These are phyloP conservation scores for Synergus umbraculus DNA, from an alignment of 2,888 invertebrate genomes.

Conservation along the genomic window DNA sequence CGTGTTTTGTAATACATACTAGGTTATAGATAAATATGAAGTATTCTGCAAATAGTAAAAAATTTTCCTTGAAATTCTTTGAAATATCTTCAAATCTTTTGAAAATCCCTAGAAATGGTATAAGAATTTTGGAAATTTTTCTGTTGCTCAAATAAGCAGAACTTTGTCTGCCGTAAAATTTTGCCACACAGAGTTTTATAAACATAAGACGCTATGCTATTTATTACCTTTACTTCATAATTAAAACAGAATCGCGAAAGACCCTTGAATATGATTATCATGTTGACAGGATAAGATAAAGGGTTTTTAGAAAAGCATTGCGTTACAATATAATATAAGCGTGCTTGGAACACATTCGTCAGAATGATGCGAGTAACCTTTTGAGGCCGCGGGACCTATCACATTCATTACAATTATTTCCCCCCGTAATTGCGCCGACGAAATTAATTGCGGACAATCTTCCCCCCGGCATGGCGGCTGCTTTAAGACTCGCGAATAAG, in stretches of 20 bases:
- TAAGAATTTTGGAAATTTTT: no score
- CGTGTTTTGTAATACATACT: no score
- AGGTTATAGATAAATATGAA: no score
- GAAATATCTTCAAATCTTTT: no score
- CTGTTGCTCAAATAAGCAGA: no score
- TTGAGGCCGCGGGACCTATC: not conserved
- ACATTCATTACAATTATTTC: conserved; percentile 64
- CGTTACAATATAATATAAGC: conserved; percentile 47
- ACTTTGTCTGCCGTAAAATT: no score
- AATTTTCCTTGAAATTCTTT: no score
- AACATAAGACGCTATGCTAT: not conserved
- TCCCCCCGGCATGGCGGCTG: not conserved
- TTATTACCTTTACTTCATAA: not conserved
- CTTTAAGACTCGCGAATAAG: not conserved
- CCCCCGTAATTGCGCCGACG: conserved; percentile 60
- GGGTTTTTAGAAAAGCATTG: not conserved
- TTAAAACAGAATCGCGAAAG: not conserved
- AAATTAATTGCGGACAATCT: conserved; percentile 59
- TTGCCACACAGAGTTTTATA: no score
- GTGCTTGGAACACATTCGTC: conserved; percentile 57
- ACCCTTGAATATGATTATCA: not conserved
- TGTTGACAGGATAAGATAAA: not conserved
- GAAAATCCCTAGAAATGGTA: no score
- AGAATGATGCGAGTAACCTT: conserved; percentile 37
- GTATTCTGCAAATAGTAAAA: no score